These are phyloP conservation scores for Sylvilagus bachmani DNA, from an alignment of 2,113 vertebrate species.

Conservation along the genomic window DNA sequence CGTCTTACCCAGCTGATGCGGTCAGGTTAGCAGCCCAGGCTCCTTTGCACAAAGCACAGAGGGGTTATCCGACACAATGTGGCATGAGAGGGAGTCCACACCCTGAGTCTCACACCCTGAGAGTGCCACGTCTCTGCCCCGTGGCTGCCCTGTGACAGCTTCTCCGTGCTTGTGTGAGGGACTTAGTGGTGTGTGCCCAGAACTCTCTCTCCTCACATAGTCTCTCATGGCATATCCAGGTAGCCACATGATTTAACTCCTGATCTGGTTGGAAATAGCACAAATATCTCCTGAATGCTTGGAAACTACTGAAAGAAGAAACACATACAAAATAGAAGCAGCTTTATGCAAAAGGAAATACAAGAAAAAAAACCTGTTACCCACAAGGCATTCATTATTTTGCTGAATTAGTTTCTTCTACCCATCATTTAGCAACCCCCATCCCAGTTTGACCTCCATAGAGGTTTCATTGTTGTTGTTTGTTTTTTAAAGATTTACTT, in stretches of 20 bases:
- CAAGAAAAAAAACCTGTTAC: not conserved
- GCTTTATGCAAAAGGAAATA: not conserved
- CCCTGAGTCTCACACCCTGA: no score
- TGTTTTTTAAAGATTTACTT: no score
- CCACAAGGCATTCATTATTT: not conserved
- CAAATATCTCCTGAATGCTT: not conserved
- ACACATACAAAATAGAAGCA: not conserved
- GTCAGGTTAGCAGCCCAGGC: not conserved
- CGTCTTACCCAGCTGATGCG: not conserved
- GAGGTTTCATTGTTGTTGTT: no score
- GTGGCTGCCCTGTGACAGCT: rapidly evolving
- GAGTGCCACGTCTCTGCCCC: rapidly evolving
- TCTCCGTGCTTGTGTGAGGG: rapidly evolving
- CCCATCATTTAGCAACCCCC: no score
- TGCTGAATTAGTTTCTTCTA: not conserved
- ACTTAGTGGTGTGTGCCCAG: not conserved
- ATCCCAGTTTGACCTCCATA: not conserved
- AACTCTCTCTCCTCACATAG: not conserved
- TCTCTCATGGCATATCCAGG: not conserved
- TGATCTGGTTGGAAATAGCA: not conserved
- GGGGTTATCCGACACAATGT: not conserved
- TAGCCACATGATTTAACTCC: not conserved
- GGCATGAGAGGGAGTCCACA: not conserved
- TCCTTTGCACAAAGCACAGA: not conserved
- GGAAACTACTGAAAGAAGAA: not conserved